Evolutionary conservation across 2,888 invertebrate species (phyloP), one percentile per base, ranked within the genome.

Genomic region (Anticlea derivata): DNA sequence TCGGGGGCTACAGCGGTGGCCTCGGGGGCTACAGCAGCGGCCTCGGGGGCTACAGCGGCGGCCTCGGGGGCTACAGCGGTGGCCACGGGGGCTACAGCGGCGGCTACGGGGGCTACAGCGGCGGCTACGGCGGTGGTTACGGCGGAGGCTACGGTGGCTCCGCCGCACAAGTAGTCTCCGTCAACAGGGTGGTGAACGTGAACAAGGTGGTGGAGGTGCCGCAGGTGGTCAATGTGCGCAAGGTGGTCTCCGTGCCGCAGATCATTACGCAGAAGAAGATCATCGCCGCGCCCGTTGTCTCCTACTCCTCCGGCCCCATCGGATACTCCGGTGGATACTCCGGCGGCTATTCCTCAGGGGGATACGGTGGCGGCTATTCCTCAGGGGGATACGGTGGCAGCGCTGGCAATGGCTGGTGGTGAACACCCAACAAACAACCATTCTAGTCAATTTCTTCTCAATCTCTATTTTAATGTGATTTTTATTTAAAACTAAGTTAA

Each of bases 191-290:
- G 44, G 69, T 75, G 45, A 73, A 70, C 66, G 74, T 73, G 30
- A 70, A 73, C 58, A 70, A 64, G 45, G 76, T 71, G 58, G 63
- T 78, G 51, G 57, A 61, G 43, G 74, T 75, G 51, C 78, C 78
- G n/a, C 68, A 73, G 50, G 69, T 75, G 39, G 62, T 75, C 47
- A 55, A 47, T 51, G 75, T 78, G 34, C 76, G 68, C 63, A 81
- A 74, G 63, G 58, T 76, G 37, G 70, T 84, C 64, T 74, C 79
- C 60, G 76, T 68, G 50, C 80, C 78, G 37, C 75, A 76, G 63
- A 73, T 80, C 52, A 70, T 86, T 63, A 67, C 76, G 37, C 78
- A 75, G 57, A 73, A 74, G 60, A 68, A 69, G 62, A 68, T 78
- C 45, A 62, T 70, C 55, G 61, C 73, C 54, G 56, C 65, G 51